phyloP scores from a whole-genome alignment of 2,888 invertebrate species.

The Taenaris catops region DNA sequence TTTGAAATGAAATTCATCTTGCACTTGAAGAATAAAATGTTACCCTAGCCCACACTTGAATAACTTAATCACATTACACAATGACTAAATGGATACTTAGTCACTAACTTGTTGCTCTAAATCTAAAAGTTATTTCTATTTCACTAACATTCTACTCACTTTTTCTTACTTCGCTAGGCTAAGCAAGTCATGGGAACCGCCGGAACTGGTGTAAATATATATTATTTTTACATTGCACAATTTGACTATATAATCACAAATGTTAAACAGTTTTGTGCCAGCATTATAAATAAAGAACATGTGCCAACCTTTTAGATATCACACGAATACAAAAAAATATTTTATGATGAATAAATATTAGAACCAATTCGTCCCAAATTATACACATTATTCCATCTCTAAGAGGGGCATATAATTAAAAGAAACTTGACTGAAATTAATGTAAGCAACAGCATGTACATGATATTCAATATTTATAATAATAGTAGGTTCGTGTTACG shows the following conservation, averaged over 20 bases:
- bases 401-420: slow-evolving; percentile 35
- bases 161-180: slow-evolving; percentile 82
- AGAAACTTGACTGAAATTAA: slow-evolving; percentile 37
- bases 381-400: slow-evolving; percentile 24
- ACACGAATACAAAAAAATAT: slow-evolving; percentile 13
- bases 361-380: slow-evolving; percentile 10
- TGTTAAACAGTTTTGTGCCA: slow-evolving; percentile 32
- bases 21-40: slow-evolving; percentile 11
- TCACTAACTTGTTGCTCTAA: slow-evolving; percentile 7
- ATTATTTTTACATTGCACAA: slow-evolving; percentile 70
- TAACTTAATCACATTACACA: slow-evolving; percentile 14
- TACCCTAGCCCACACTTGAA: slow-evolving; percentile 4
- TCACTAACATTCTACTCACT: slow-evolving; percentile 68
- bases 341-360: slow-evolving; percentile 8
- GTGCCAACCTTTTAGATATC: slow-evolving; percentile 39
- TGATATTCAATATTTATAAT: background rate
- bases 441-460: slow-evolving; percentile 27
- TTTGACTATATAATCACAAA: slow-evolving; percentile 50
- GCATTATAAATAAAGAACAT: slow-evolving; percentile 30
- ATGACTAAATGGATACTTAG: slow-evolving; percentile 4
- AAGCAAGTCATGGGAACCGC: slow-evolving; percentile 96
- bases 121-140: slow-evolving; percentile 20
- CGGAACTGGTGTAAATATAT: slow-evolving; percentile 93
- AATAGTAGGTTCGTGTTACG: too few relatives aligned
- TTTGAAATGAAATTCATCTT: too few relatives aligned